Evolutionary conservation across 2,888 invertebrate genomes (phyloP), one percentile per base, ranked within the genome.

Genomic region (Habroteleia sp.): DNA sequence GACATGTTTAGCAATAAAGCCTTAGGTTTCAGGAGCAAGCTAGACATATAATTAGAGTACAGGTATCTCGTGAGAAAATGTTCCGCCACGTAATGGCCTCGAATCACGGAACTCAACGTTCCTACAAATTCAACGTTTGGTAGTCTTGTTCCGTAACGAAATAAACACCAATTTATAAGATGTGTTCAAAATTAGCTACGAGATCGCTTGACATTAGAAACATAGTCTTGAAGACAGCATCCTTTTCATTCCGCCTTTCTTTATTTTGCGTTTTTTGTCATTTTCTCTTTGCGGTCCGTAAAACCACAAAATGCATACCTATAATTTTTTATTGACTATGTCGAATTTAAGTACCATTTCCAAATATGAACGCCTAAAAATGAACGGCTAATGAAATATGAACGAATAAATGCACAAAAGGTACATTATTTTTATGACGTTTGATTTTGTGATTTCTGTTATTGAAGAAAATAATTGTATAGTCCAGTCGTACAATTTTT

Each of bases 41-140:
- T 86, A 87, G 86, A 87, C 86, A 86, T 86, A 85, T 86, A 86
- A 87, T 87, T 86, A 86, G 82, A 85, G 82, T 76, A 75, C 37
- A 78, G 80, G 82, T 75, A 84, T 86, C 83, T 84, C 85, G 86
- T 86, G 86, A 86, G 86, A 85, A 86, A 85, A 84, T 83, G 82
- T 81, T 79, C 74, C 80, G 77, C 74, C 81, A 72, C 68, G 79
- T 86, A 87, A 87, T 87, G 81, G 82, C 79, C 75, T 76, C 81
- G 80, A 79, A 84, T 86, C 86, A 87, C 85, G 86, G 80, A 85
- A 82, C 79, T 75, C 73, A 56, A 74, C 68, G 62, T 44, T 72
- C 74, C 44, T 56, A 16, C 31, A 16, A 48, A 54, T 66, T 48
- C 48, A 31, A 23, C 4, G 46, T 63, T 58, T 71, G 52, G 71